Conservation (phyloP, 1,140 invertebrate genomes). For the Eumeta japonica region DNA sequence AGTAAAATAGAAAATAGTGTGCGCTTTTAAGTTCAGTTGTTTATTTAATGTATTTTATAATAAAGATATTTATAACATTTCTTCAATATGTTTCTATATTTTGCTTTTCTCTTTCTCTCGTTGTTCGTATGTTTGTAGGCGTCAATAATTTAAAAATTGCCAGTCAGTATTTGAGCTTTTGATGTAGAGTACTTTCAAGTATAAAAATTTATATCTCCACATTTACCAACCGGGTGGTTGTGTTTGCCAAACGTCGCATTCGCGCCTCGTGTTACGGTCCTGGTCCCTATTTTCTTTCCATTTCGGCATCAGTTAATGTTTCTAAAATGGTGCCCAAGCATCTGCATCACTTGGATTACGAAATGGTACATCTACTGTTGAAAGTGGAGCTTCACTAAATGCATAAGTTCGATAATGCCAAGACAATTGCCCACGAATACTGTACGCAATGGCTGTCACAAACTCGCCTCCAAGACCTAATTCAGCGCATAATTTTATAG, state of each 20-base stretch:
- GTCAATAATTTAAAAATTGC: no score
- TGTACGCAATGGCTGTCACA: constrained; percentile 98
- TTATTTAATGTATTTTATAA: no score
- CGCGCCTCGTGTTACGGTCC: constrained; percentile 96
- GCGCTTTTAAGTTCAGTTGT: no score
- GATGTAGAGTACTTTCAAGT: no score
- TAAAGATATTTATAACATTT: no score
- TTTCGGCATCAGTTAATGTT: constrained; percentile 97
- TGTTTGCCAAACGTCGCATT: constrained; percentile 92
- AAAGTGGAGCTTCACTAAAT: constrained; percentile 94
- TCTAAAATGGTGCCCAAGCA: constrained; percentile 98
- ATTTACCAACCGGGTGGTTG: constrained; percentile 85
- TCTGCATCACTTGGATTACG: constrained; percentile 93
- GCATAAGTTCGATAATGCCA: constrained; percentile 99
- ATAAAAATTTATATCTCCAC: no score
- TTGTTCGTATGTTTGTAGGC: no score
- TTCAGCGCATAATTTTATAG: constrained; percentile 93
- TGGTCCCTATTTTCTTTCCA: constrained; percentile 99
- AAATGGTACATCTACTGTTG: constrained; percentile 76
- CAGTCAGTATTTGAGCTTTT: no score
- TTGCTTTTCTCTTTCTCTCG: no score
- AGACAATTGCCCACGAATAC: constrained; percentile 90
- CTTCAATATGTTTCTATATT: no score
- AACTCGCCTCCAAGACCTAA: constrained; percentile 98
- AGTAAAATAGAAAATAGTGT: no score